Evolutionary conservation across 2,113 vertebrate genomes (phyloP), one percentile per base, ranked within the genome.

Genomic region (Dissostichus mawsoni): DNA sequence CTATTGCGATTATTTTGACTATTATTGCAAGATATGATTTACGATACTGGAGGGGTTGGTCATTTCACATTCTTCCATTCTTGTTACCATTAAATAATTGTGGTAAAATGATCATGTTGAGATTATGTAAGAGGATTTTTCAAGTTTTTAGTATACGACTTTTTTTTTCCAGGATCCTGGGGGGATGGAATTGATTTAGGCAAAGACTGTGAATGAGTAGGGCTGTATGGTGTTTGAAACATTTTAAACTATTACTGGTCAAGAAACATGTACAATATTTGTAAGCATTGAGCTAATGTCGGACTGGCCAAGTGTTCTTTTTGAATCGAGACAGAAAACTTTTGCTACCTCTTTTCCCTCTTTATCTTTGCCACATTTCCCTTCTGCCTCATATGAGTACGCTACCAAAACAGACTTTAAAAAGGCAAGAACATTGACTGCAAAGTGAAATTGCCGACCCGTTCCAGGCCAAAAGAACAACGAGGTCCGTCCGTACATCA

Each of bases 121-220:
- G 8, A 8, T 41, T 41, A 1, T 41, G 36, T 41, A 41, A 41
- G 36, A 41, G 7, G 36, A 41, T 29, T 29, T 29, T 29, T 29
- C 29, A 29, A 29, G 29, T 29, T 29, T 29, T 29, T 29, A 29
- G 29, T 4, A 29, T 29, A 29, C 29, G 29, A 29, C 29, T 29
- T 29, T 29, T 29, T 29, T 29, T 1, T 0, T 7, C 59, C 53
- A 18, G 14, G 17, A n/a, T 20, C 52, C n/a, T 0, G 5, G 7
- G 48, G 45, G 20, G 47, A 57, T 61, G 63, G 57, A 59, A 45
- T 64, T 52, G 3, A 33, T 61, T 23, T 23, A 50, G 36, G 52
- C 29, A 0, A 59, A 66, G 14, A n/a, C 13, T 52, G 53, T 45
- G 2, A 18, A 11, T 47, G 23, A 67, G 58, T 0, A 9, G n/a